These are phyloP conservation scores for Falco rusticolus DNA, from an alignment of 2,797 vertebrate genomes.

Conservation along the genomic window DNA sequence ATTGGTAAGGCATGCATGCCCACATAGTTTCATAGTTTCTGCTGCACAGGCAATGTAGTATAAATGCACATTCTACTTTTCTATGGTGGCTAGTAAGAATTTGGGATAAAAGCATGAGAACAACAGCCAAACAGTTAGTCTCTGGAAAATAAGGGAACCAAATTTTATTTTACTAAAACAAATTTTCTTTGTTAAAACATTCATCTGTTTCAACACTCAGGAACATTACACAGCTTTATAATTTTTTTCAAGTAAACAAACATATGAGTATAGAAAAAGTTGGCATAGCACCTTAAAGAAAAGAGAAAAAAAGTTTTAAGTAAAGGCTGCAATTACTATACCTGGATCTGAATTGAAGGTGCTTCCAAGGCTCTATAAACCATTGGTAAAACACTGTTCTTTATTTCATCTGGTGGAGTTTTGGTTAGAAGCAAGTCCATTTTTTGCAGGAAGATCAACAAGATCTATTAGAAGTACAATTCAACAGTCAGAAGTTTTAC, in stretches of 20 bases:
- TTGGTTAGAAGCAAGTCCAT: constrained; percentile 98
- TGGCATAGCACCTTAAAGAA: not conserved
- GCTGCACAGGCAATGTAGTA: not conserved
- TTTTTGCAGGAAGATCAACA: constrained; percentile 99
- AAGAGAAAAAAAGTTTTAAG: not conserved
- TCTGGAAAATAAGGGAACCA: not conserved
- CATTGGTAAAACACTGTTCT: constrained; percentile 95
- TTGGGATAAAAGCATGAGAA: not conserved
- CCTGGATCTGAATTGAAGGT: constrained; percentile 98
- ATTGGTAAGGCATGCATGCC: not conserved
- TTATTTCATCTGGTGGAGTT: constrained; percentile 96
- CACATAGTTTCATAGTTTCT: not conserved
- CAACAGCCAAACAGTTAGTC: not conserved
- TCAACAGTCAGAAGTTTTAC: not conserved
- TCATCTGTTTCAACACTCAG: not conserved
- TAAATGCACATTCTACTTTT: not conserved
- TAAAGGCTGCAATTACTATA: constrained; percentile 53
- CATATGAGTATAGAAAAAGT: not conserved
- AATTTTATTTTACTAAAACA: not conserved
- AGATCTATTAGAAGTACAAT: constrained; percentile 82
- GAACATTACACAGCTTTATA: not conserved
- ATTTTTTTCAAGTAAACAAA: not conserved
- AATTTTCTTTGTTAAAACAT: not conserved
- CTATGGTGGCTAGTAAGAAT: not conserved
- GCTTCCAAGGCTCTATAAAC: constrained; percentile 97